Evolutionary conservation across 2,113 vertebrate species (phyloP), one percentile per base, ranked within the genome.

Genomic region (Scopus umbretta): DNA sequence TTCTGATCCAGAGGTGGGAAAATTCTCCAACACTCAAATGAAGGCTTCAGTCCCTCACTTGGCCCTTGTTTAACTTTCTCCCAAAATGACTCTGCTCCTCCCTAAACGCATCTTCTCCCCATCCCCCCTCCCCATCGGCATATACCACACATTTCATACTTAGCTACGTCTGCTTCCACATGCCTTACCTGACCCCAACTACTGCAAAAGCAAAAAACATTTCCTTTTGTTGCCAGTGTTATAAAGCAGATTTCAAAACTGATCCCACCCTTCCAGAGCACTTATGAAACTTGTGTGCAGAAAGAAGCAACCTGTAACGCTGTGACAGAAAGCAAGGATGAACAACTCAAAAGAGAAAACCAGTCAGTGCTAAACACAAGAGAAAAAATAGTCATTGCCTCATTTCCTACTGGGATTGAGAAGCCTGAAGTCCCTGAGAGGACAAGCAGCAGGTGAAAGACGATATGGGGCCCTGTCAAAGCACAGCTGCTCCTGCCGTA

Each of bases 1-100:
- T 74, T 79, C 86, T 89, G 94, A 92, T 75, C 76, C 80, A 81
- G 80, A 95, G 94, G 61, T 61, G 73, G 86, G 74, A 95, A 94
- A 87, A 85, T 63, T 75, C 76, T 89, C 47, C 52, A 75, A 56
- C 84, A 85, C 83, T n/a, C 30, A 80, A 71, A 25, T 3, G 5
- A 32, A 42, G 25, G 32, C 59, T 88, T 58, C 1, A 2, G 40
- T 59, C 42, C 53, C 42, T 61, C 29, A 13, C 23, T 67, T 38
- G n/a, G 45, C 38, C 81, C 47, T 73, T 5, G 15, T 73, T 88
- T 82, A 80, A 66, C 27, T 47, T 29, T 45, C 26, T 68, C 36
- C 22, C 52, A 27, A 29, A 80, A 63, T 0, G 0, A 85, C 25
- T 49, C 53, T 47, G 68, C 43, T 76, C 18, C 17, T 88, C 55